Conservation (phyloP, 2,113 vertebrate genomes). For the Campylomormyrus tamandua region DNA sequence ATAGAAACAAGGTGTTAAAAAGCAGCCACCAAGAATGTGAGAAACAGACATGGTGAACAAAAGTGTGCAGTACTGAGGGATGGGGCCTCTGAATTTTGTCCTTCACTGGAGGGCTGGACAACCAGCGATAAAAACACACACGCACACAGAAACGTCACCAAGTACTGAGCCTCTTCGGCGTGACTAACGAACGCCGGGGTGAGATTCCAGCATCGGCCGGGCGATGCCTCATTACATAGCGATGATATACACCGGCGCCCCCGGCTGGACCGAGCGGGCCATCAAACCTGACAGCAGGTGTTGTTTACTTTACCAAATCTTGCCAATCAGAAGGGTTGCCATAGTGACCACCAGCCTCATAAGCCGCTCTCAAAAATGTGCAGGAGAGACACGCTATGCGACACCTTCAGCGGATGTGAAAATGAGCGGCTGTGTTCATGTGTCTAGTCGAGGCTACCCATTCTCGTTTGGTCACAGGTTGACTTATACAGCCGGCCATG, state of each 20-base stretch:
- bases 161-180: not conserved
- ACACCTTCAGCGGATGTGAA: not conserved
- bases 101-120: not conserved
- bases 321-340: not conserved
- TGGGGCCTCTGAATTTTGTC: not conserved
- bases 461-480: not conserved
- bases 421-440: not conserved
- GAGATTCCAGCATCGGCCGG: not conserved
- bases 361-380: not conserved
- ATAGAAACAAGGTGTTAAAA: not conserved
- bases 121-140: not conserved
- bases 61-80: not conserved
- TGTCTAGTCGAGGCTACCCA: not conserved
- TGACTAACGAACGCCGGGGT: not conserved
- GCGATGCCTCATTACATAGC: not conserved
- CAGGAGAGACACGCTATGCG: not conserved
- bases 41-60: not conserved
- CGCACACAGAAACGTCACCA: not conserved
- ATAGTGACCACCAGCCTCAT: not conserved
- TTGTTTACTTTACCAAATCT: not conserved
- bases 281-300: constrained; percentile 2
- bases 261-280: not conserved
- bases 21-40: not conserved
- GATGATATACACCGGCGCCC: not conserved
- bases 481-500: not conserved